phyloP scores from a whole-genome alignment of 2,113 vertebrate species.

The Xiphorhynchus elegans region DNA sequence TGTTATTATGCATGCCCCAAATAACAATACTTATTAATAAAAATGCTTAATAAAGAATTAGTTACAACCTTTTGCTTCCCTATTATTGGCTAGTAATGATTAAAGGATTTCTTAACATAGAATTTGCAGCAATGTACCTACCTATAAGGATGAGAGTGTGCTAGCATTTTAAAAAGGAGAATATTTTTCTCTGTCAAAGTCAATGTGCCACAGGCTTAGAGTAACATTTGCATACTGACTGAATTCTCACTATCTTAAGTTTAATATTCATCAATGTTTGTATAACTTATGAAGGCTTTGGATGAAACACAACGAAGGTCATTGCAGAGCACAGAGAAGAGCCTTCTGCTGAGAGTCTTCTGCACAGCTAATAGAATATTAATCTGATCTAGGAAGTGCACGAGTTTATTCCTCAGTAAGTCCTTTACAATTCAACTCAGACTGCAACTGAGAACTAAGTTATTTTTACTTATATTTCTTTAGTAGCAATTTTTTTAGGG shows the following conservation, averaged over 20 bases:
- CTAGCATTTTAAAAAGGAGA: background rate
- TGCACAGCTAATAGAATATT: background rate
- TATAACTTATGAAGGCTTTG: background rate
- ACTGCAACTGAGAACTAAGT: background rate
- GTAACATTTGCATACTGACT: background rate
- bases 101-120: background rate
- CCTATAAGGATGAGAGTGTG: background rate
- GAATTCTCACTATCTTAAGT: background rate
- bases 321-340: background rate
- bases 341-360: background rate
- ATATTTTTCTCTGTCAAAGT: background rate
- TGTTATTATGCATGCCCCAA: conserved; percentile 66
- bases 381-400: background rate
- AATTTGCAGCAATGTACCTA: background rate
- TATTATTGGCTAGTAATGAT: conserved; percentile 21
- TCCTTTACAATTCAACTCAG: background rate
- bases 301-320: background rate
- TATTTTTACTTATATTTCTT: background rate
- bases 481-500: background rate
- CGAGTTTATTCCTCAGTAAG: background rate
- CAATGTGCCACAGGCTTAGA: background rate
- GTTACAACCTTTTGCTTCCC: conserved; percentile 38
- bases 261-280: background rate
- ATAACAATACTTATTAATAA: conserved; percentile 44
- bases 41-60: conserved; percentile 57